Base-by-base conservation (phyloP, 2,113 vertebrate genomes). In the Passer domesticus region DNA sequence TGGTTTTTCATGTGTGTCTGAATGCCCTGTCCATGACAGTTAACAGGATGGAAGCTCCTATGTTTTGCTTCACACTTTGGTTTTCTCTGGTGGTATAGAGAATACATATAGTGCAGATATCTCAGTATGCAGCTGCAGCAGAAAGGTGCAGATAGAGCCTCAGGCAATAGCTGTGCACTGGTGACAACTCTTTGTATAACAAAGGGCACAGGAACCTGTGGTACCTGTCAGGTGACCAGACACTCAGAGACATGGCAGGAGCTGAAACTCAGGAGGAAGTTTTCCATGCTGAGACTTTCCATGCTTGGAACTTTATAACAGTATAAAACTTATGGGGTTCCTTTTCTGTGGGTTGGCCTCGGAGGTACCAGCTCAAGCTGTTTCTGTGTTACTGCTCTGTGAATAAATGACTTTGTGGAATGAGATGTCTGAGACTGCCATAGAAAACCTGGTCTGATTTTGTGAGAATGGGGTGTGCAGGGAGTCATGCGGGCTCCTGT, bases 401-500 rank as follows among this genome's bases (percentile, higher is more conserved):
- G 58, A 25, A 35, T 30, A 12, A 60, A 43, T 8, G 27, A 22
- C 37, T 72, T 44, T 62, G 22, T 72, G 33, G 33, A 44, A 46
- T 11, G 17, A 21, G 33, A 53, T 33, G 11, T 31, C 25, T 46
- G 39, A 27, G 58, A 33, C 47, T 63, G 39, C 17, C 39, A 17
- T 11, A 7, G 30, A 17, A 53, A 33, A 33, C 33, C 27, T 22
- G 27, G 25, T 72, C 21, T 53, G 68, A 72, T n/a, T 37, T 18
- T 1, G 1, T 35, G 44, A 21, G 22, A 44, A 22, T 23, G 39
- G 27, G 27, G 8, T 60, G 63, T 62, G 20, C 27, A 62, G 39
- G 33, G 47, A 46, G 39, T 19, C 22, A 16, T 14, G 8, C 0
- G 4, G 28, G 28, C 10, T 47, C 35, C 41, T 1, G 0, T 31